Evolutionary conservation across 2,888 invertebrate genomes (phyloP).

Genomic region (Drosophila phalerata): DNA sequence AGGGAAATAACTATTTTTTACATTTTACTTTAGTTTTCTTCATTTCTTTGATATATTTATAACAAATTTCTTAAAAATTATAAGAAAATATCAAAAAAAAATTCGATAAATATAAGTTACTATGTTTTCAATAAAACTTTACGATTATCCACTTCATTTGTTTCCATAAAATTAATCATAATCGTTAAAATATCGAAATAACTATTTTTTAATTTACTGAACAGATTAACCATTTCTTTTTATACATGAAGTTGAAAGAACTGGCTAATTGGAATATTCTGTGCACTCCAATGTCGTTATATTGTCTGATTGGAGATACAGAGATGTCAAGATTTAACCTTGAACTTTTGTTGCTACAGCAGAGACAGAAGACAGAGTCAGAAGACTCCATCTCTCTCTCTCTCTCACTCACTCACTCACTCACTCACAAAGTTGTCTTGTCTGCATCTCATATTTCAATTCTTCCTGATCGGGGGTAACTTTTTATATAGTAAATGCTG

Average conservation of each 20-base stretch:
- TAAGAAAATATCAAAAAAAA: no score
- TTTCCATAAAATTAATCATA: no score
- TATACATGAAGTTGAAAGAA: slow-evolving; percentile 3
- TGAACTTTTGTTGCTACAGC: slow-evolving; percentile 14
- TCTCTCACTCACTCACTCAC: no score
- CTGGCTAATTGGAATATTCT: slow-evolving; percentile 11
- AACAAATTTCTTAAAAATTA: no score
- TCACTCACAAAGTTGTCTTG: slow-evolving; percentile 11
- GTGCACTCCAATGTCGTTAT: background rate
- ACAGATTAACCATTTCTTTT: no score
- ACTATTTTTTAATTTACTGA: no score
- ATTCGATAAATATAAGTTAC: no score
- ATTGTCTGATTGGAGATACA: slow-evolving; percentile 1
- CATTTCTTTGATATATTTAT: no score
- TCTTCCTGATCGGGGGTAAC: background rate
- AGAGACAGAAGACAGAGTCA: background rate
- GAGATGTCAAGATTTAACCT: slow-evolving; percentile 31
- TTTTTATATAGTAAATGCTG: slow-evolving; percentile 11
- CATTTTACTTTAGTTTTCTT: no score
- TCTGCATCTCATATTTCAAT: slow-evolving; percentile 32
- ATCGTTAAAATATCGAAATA: no score
- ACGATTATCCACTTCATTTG: background rate
- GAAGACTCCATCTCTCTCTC: background rate
- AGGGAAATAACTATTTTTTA: no score
- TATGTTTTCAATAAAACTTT: no score